phyloP scores from a whole-genome alignment of 2,113 vertebrate genomes.

The Pipa parva region DNA sequence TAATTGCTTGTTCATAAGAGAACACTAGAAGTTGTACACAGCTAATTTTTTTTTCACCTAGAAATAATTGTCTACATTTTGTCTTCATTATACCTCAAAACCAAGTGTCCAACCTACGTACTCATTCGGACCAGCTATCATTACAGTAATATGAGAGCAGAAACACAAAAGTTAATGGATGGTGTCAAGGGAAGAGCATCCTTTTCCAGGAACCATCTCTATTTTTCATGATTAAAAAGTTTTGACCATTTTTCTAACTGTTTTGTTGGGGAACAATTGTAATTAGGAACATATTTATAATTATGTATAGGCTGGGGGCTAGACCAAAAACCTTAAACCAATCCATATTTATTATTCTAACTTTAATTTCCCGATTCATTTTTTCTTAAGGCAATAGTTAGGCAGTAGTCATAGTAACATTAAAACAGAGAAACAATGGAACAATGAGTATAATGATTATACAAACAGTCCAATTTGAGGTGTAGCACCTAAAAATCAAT shows the following conservation, averaged over 20 bases:
- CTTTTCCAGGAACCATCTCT: background rate
- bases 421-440: too few species aligned
- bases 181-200: background rate
- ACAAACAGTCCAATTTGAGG: too few species aligned
- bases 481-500: too few species aligned
- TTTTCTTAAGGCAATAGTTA: too few species aligned
- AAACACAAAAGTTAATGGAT: constrained; percentile 15
- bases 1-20: constrained; percentile 26
- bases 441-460: too few species aligned
- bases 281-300: background rate
- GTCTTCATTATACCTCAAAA: constrained; percentile 30
- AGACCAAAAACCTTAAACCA: too few species aligned
- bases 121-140: constrained; percentile 11
- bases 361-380: too few species aligned
- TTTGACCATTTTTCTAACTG: background rate
- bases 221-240: background rate
- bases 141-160: constrained; percentile 20
- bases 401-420: too few species aligned
- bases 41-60: constrained; percentile 25
- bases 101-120: constrained; percentile 18
- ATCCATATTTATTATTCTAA: too few species aligned
- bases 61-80: constrained; percentile 17
- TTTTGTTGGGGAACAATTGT: background rate
- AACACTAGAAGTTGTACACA: background rate
- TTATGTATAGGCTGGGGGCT: too few species aligned